Evolutionary conservation across 2,113 vertebrate species (phyloP).

Genomic region (Riparia riparia): DNA sequence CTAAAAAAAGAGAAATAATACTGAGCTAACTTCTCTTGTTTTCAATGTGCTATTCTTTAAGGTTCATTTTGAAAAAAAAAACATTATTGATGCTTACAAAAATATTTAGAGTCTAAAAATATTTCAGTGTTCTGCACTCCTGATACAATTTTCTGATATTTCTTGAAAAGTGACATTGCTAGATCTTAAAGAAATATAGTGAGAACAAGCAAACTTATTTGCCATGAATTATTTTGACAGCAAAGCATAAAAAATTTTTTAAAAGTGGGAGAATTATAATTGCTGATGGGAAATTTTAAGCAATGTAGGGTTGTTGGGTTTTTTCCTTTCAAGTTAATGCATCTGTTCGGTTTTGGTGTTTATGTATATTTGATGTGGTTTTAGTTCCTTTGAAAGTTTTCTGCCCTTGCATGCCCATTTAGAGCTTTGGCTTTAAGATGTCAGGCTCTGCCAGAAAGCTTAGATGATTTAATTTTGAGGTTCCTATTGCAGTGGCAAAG

Average conservation of each 20-base stretch:
- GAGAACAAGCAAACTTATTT: not conserved
- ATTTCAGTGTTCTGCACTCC: not conserved
- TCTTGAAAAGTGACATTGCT: not conserved
- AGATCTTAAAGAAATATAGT: not conserved
- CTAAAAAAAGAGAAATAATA: not conserved
- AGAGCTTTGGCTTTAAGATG: not conserved
- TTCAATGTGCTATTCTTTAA: not conserved
- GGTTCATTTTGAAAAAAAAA: not conserved
- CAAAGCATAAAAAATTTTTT: not conserved
- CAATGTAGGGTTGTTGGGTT: not conserved
- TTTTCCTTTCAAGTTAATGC: not conserved
- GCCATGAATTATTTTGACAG: not conserved
- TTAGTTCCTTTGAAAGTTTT: not conserved
- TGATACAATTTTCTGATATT: not conserved
- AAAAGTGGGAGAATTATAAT: not conserved
- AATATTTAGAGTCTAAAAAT: not conserved
- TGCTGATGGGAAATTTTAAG: not conserved
- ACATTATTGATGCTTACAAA: not conserved
- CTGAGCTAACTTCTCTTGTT: not conserved
- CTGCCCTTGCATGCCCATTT: not conserved
- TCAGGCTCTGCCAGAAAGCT: not conserved
- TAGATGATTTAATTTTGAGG: not conserved
- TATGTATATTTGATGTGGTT: not conserved
- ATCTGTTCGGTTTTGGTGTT: fast-evolving
- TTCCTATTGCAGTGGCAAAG: not conserved